Evolutionary conservation across 1,140 invertebrate species (phyloP).

Genomic region (Hyposmocoma kahamanoa): DNA sequence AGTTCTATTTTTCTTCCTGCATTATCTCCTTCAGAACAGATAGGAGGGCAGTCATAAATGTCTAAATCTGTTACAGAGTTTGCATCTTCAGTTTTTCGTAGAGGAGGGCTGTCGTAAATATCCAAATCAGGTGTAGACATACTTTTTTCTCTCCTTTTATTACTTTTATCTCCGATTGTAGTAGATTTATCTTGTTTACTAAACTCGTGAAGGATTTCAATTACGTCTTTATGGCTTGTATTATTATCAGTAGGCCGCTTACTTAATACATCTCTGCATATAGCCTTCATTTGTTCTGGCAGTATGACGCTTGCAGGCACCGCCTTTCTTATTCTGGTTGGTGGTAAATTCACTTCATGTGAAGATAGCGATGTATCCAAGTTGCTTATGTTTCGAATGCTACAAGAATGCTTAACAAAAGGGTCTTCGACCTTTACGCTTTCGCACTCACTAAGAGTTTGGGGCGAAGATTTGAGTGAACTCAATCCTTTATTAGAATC

Average conservation of each 20-base stretch:
- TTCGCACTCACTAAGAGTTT: background rate
- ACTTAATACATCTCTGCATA: constrained; percentile 13
- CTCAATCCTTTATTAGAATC: too few species aligned
- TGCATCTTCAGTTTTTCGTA: background rate
- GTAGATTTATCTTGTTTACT: background rate
- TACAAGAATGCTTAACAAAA: background rate
- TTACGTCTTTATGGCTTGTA: constrained; percentile 14
- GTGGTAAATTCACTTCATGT: background rate
- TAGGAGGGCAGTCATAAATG: too few species aligned
- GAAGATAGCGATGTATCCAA: background rate
- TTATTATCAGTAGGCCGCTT: constrained; percentile 6
- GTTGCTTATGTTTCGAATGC: background rate
- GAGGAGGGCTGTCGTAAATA: background rate
- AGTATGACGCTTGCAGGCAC: background rate
- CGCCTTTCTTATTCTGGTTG: background rate
- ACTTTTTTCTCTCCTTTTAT: background rate
- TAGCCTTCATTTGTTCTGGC: constrained; percentile 15
- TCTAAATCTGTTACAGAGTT: background rate
- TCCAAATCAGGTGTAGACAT: constrained; percentile 3
- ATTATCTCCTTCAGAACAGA: too few species aligned
- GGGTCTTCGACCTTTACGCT: background rate
- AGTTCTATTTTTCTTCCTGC: too few species aligned
- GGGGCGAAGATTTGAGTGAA: too few species aligned
- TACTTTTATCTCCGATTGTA: background rate
- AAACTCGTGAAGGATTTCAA: constrained; percentile 6